Evolutionary conservation across 2,888 invertebrate species (phyloP).

Genomic region (Nomada lathburiana): DNA sequence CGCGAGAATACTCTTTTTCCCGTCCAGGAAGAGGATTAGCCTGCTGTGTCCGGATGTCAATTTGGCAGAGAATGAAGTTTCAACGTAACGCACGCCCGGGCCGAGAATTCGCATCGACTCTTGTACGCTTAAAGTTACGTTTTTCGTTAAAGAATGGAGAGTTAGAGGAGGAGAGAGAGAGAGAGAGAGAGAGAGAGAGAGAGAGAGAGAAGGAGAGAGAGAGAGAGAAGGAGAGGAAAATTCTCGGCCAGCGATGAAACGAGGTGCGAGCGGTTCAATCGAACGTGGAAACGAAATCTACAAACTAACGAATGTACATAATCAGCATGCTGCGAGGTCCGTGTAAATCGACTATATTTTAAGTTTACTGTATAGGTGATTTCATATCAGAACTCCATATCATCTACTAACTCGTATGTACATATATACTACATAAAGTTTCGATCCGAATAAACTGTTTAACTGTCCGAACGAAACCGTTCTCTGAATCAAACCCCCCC

Average conservation of each 20-base stretch:
- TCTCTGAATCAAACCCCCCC: constrained; percentile 15
- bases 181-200: not conserved
- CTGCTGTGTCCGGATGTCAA: not conserved
- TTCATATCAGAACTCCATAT: constrained; percentile 81
- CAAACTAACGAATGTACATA: constrained; percentile 68
- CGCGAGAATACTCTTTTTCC: constrained; percentile 13
- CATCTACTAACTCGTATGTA: constrained; percentile 82
- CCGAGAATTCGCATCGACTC: constrained; percentile 5
- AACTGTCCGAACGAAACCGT: constrained; percentile 75
- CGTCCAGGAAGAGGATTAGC: constrained; percentile 33
- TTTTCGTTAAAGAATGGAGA: not conserved
- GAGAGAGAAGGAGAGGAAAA: not conserved
- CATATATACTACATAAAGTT: constrained; percentile 78
- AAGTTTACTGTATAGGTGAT: constrained; percentile 78
- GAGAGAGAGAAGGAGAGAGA: not conserved
- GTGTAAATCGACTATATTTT: constrained; percentile 73
- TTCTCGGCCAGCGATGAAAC: not conserved
- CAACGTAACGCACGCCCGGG: not conserved
- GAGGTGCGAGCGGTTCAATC: not conserved
- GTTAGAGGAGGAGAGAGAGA: not conserved
- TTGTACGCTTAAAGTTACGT: constrained; percentile 4
- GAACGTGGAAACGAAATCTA: constrained; percentile 16
- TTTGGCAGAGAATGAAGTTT: not conserved
- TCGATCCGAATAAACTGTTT: constrained; percentile 82
- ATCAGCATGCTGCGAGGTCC: constrained; percentile 66